Base-by-base conservation (phyloP, 1,140 invertebrate genomes). In the Saccostrea echinata region DNA sequence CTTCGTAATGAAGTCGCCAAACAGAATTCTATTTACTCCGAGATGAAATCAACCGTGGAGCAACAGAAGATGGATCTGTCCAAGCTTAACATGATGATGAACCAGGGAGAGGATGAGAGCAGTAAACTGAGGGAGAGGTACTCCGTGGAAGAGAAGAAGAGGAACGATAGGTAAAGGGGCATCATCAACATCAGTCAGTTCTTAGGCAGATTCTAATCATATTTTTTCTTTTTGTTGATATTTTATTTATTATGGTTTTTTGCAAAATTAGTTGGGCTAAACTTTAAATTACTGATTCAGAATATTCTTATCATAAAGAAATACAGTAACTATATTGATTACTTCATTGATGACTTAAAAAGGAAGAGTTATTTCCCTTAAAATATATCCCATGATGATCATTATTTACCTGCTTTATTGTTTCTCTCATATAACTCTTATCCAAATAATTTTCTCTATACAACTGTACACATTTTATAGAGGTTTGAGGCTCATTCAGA, bases 21-120 rank as follows among this genome's bases (percentile, higher is more conserved):
- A 86, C 94, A 95, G 89, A 92, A 92, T 82, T 90, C 90, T 33
- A 91, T 94, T 84, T 92, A 94, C 55, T 93, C 93, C 53, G 94
- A 95, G 68, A 93, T 94, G 91, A 91, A 92, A 84, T 94, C 94
- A 53, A 93, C 92, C 84, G 85, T 93, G 68, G 94, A 95, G 84
- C 94, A 95, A 87, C 94, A 95, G 88, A 95, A 93, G 90, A 94
- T 95, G 93, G 94, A 95, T 88, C 94, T 95, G 81, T 89, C 89
- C 35, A 95, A 95, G 88, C 91, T 95, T 52, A 95, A 95, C 88
- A 89, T 92, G 80, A 94, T 95, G 93, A 95, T 95, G 68, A 95
- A 95, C 89, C 93, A 94, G 80, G 94, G 94, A 3, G 95, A 95
- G 90, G 94, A 95, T 81, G 92, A 94, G 81, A 94, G 94, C 91